A percentile compares a stretch with the other conserved stretches of the same genome.
phyloP scores from a whole-genome alignment of 2,113 vertebrate species.

The Serinus canaria region DNA sequence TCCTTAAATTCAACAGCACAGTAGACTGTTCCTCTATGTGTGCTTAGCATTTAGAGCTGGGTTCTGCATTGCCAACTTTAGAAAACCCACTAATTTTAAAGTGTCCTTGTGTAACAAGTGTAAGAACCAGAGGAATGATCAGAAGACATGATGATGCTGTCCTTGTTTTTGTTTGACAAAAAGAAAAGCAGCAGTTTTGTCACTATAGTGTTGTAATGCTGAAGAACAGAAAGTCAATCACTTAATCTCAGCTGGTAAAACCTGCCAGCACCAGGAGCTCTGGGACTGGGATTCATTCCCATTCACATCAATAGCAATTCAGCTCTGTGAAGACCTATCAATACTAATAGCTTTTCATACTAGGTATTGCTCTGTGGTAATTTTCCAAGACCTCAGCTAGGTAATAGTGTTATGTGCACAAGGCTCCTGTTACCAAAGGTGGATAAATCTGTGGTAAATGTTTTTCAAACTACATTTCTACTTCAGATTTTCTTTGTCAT shows the following conservation, averaged over 20 bases:
- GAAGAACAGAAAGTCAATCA: background rate
- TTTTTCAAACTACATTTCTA: background rate
- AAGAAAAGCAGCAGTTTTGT: background rate
- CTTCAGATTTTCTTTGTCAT: background rate
- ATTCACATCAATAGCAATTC: background rate
- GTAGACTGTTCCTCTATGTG: background rate
- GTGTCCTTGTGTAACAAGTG: background rate
- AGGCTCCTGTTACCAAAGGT: background rate
- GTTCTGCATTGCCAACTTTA: background rate
- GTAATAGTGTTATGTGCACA: background rate
- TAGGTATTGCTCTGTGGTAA: background rate
- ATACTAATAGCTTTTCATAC: background rate
- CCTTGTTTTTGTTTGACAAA: background rate
- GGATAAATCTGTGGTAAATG: background rate
- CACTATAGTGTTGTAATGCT: background rate
- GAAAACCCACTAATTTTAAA: background rate
- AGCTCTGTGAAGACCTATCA: background rate
- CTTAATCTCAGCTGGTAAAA: background rate
- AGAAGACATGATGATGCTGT: background rate
- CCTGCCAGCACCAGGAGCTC: background rate
- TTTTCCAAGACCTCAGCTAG: background rate
- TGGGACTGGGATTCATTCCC: background rate
- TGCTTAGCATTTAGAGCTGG: background rate
- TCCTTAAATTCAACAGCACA: background rate
- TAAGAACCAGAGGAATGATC: background rate